Conservation (phyloP, 2,797 vertebrate genomes). For the Dendrocincla fuliginosa region DNA sequence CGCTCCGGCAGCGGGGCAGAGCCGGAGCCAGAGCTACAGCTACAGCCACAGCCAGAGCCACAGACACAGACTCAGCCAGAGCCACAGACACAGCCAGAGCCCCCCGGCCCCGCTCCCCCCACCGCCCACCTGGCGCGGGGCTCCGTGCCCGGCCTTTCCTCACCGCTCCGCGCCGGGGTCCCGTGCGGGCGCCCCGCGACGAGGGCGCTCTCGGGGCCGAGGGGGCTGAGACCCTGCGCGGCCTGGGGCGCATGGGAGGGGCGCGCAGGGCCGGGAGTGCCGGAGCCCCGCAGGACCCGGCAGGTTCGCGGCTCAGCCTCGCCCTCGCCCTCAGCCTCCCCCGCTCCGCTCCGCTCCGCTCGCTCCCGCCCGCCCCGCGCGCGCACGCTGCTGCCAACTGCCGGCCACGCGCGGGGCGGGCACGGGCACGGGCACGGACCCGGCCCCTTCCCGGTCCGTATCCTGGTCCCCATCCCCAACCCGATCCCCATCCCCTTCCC, state of each 20-base stretch:
- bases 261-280: neutral
- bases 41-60: neutral
- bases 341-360: neutral
- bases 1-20: neutral
- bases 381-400: slow-evolving; percentile 4
- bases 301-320: neutral
- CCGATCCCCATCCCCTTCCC: too few species aligned
- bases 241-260: neutral
- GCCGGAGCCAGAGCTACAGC: neutral
- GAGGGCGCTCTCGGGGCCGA: neutral
- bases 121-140: neutral
- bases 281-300: neutral
- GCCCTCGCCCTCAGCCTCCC: too few species aligned
- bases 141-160: neutral
- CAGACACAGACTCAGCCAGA: neutral
- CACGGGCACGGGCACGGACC: neutral
- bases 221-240: neutral
- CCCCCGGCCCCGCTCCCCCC: neutral
- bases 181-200: neutral
- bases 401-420: neutral
- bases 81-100: neutral
- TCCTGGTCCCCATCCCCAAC: too few species aligned
- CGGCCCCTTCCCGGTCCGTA: too few species aligned
- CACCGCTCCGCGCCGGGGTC: neutral
- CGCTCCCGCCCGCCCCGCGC: slow-evolving; percentile 14